These are phyloP conservation scores for Siniperca chuatsi DNA, from an alignment of 2,113 vertebrate genomes.

Conservation along the genomic window DNA sequence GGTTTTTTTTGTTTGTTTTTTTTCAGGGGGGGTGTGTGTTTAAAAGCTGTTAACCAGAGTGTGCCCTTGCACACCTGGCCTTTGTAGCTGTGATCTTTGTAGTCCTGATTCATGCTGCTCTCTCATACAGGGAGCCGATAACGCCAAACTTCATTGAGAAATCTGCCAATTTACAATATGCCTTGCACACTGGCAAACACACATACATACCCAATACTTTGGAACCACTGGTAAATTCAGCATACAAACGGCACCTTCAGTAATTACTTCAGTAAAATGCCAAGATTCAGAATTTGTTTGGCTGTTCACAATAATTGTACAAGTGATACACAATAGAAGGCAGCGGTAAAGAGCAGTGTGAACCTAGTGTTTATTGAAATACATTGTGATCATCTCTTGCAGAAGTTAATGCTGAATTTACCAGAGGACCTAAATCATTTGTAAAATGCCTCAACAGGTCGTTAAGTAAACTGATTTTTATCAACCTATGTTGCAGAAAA, in stretches of 20 bases:
- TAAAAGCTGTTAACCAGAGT: constrained; percentile 15
- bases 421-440: neutral
- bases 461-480: neutral
- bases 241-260: neutral
- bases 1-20: neutral
- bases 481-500: neutral
- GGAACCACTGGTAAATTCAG: neutral
- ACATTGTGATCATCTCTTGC: neutral
- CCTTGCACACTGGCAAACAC: neutral
- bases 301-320: neutral
- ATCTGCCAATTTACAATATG: neutral
- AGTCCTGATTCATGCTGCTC: constrained; percentile 28
- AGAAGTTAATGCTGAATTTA: neutral
- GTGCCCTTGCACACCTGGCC: neutral
- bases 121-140: constrained; percentile 1
- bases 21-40: too few species aligned
- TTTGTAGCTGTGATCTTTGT: constrained; percentile 24
- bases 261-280: neutral
- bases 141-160: neutral
- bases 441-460: neutral
- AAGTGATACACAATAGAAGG: neutral
- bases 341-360: neutral
- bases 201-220: neutral
- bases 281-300: neutral
- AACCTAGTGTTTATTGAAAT: neutral